Percentiles rank a stretch among this genome's conserved stretches.
Evolutionary conservation across 2,888 invertebrate genomes (phyloP).

Genomic region (Zaprionus obscuricornis): DNA sequence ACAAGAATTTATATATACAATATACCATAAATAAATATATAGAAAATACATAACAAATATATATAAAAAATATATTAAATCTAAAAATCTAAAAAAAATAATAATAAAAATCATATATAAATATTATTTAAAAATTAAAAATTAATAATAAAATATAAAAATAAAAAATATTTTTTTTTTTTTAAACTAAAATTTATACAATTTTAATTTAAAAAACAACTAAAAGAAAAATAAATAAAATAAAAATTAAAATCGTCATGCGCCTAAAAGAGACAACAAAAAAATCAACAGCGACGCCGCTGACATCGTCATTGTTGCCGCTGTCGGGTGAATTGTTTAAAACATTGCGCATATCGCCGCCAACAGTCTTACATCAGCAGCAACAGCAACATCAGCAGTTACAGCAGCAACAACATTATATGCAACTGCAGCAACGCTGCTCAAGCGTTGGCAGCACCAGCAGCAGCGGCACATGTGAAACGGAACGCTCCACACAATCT

Average conservation of each 20-base stretch:
- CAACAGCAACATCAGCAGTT: slow-evolving; percentile 54
- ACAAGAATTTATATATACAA: slow-evolving; percentile 28
- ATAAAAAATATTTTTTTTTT: no score
- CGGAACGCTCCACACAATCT: slow-evolving; percentile 75
- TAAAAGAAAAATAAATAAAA: slow-evolving; percentile 13
- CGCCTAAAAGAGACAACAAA: slow-evolving; percentile 72
- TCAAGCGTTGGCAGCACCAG: slow-evolving; percentile 81
- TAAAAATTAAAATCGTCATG: slow-evolving; percentile 40
- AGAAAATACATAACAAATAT: no score
- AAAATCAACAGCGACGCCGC: slow-evolving; percentile 40
- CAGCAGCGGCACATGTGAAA: slow-evolving; percentile 81
- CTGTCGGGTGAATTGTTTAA: slow-evolving; percentile 57
- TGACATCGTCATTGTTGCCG: slow-evolving; percentile 43
- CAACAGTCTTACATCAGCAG: slow-evolving; percentile 57
- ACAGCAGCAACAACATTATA: slow-evolving; percentile 54
- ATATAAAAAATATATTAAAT: slow-evolving; percentile 41
- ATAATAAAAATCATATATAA: slow-evolving; percentile 17
- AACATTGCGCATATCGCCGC: slow-evolving; percentile 59
- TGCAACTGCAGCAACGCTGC: slow-evolving; percentile 71
- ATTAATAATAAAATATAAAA: slow-evolving; percentile 19
- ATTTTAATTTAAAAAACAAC: slow-evolving; percentile 13
- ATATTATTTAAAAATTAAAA: slow-evolving; percentile 52
- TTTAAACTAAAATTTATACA: slow-evolving; percentile 2
- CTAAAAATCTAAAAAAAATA: slow-evolving; percentile 32
- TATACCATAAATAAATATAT: slow-evolving; percentile 24